Percentiles rank a stretch among this genome's conserved stretches.
Conservation (phyloP, 2,113 vertebrate genomes). For the human (Homo sapiens) region GRCh38 chr4:70946001-70946500, state of each 20-base stretch:
- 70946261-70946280: not conserved
- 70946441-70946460: not conserved
- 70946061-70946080: not conserved
- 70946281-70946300: not conserved
- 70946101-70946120: not conserved
- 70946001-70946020: not conserved
- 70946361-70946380: not conserved
- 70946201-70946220: not conserved
- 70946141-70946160: conserved; percentile 19
- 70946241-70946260: not conserved
- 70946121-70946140: not conserved
- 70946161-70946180: not conserved
- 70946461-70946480: not conserved
- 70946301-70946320: not conserved
- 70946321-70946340: not conserved
- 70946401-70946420: not conserved
- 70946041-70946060: not conserved
- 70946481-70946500: not conserved
- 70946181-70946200: not conserved
- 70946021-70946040: not conserved
- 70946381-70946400: not conserved
- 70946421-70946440: not conserved
- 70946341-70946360: not conserved
- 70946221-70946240: not conserved
- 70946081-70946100: not conserved